Conservation (phyloP, 37 sponge, comb jelly and placozoan genomes). For the Chondrilla cf. caribensis region DNA sequence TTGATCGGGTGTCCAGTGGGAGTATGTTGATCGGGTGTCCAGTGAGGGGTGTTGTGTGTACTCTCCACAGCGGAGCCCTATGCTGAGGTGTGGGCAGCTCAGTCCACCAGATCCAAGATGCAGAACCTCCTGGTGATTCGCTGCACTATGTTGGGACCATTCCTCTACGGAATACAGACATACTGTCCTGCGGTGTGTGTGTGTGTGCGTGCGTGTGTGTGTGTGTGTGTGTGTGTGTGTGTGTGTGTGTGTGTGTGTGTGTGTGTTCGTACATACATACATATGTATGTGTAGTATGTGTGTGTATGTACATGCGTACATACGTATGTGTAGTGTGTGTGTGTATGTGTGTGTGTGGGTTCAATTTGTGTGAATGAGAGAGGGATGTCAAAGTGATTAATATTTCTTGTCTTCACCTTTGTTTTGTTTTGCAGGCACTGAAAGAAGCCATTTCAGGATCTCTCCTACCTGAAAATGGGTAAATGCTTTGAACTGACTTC, state of each 20-base stretch:
- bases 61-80: constrained; percentile 22
- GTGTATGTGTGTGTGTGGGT: not conserved
- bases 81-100: constrained; percentile 1
- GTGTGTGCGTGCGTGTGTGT: not conserved
- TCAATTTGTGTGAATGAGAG: not conserved
- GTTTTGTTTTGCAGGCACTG: not conserved
- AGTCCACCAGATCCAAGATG: not conserved
- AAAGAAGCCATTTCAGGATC: constrained; percentile 3
- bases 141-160: constrained; percentile 27
- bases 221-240: not conserved
- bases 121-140: constrained; percentile 5
- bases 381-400: no score
- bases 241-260: not conserved
- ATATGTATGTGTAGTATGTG: not conserved
- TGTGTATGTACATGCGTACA: not conserved
- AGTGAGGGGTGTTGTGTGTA: no score
- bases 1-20: no score
- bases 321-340: not conserved
- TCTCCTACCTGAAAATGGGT: constrained; percentile 17
- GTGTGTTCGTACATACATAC: not conserved
- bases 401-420: not conserved
- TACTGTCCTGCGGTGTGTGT: constrained; percentile 34
- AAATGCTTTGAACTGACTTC: not conserved
- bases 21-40: no score
- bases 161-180: constrained; percentile 28